Evolutionary conservation across 2,113 vertebrate species (phyloP), one percentile per base, ranked within the genome.

Genomic region (Chloropsis cyanopogon): DNA sequence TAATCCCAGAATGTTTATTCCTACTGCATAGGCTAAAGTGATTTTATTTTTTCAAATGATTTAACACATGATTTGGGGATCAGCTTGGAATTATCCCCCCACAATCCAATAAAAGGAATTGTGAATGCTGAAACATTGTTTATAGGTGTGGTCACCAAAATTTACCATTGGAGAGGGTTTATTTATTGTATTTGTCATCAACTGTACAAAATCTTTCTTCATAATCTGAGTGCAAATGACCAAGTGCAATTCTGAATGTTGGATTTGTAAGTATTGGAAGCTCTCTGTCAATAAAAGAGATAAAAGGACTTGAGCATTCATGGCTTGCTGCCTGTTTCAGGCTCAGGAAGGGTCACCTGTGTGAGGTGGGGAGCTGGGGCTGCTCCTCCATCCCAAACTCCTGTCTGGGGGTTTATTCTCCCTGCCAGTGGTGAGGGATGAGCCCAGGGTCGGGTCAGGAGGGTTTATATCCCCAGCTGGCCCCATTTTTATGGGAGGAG

Each of bases 401-500:
- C 52, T 7, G 6, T 15, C 57, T 29, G 21, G 6, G 47, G 56
- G 4, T n/a, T 78, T 25, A 6, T 57, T 41, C 64, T 17, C 31
- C 33, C 39, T 68, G 50, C 29, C 24, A 31, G 23, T 0, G 2
- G 69, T 0, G 2, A 69, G 63, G 44, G 41, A 22, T 13, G 15
- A 39, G 37, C 41, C 37, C 49, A 6, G 44, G 41, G 28, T 18
- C 0, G 0, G 31, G 12, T 8, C 10, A 16, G 71, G 47, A 65
- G 73, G 65, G 12, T 78, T 61, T 0, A 4, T 26, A 37, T 23
- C 35, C 31, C n/a, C 24, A 28, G 1, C 33, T 5, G 3, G 14
- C 24, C 14, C 65, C 19, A 1, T 1, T 8, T 6, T 7, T 4
- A 11, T 0, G 8, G 41, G 20, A 66, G 31, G 31, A 26, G 59